Conservation (phyloP, 2,113 vertebrate genomes). For the Phrynosoma blainvillii region DNA sequence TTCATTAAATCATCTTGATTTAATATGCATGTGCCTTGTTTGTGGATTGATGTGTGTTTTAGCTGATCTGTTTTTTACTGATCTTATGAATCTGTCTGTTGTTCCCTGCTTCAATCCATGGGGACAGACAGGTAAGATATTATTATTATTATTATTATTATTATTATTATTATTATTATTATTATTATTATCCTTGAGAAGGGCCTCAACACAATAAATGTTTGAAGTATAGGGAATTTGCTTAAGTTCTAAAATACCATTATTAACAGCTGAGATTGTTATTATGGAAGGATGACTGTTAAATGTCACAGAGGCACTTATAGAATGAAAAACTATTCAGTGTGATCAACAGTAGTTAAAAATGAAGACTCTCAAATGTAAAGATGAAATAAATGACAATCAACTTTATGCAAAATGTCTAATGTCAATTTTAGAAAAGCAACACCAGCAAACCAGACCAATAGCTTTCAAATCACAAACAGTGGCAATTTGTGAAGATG, state of each 20-base stretch:
- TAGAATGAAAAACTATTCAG: background rate
- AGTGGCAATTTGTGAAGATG: background rate
- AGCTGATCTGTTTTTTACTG: no score
- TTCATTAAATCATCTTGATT: background rate
- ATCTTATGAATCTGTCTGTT: no score
- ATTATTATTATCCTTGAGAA: background rate
- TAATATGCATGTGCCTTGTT: no score
- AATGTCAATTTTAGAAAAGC: background rate
- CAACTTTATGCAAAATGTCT: background rate
- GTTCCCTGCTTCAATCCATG: no score
- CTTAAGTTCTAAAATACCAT: background rate
- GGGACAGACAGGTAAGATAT: no score
- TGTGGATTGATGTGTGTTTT: no score
- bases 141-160: no score
- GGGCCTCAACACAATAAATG: background rate
- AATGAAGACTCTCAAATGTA: constrained; percentile 2
- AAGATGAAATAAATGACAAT: constrained; percentile 1
- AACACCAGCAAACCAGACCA: background rate
- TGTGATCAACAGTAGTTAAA: background rate
- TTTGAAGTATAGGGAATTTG: constrained; percentile 4
- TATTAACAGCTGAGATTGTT: constrained; percentile 7
- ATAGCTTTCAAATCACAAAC: background rate
- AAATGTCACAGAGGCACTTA: background rate
- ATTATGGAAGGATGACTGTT: constrained; percentile 20
- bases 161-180: no score